phyloP scores from a whole-genome alignment of 2,113 vertebrate genomes.

The Machaerirhynchus nigripectus region DNA sequence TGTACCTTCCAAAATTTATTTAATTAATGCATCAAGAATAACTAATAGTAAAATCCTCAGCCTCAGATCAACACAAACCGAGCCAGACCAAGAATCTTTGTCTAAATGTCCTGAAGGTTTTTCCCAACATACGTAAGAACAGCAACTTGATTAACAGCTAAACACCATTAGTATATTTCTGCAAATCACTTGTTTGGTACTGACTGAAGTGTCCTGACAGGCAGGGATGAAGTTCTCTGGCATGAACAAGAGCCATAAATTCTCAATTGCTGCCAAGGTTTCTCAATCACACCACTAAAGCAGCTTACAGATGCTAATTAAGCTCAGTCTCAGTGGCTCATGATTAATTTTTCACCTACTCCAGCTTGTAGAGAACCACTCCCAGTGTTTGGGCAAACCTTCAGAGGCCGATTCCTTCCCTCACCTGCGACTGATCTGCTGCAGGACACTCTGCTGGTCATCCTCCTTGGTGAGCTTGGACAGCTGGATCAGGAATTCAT shows the following conservation, averaged over 20 bases:
- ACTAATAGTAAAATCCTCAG: neutral
- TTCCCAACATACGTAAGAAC: neutral
- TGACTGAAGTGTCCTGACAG: neutral
- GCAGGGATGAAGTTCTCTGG: neutral
- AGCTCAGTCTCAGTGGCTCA: neutral
- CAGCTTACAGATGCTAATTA: neutral
- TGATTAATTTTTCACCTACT: neutral
- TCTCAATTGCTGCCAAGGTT: neutral
- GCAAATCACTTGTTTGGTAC: neutral
- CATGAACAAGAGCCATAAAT: neutral
- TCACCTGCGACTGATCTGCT: slow-evolving; percentile 85
- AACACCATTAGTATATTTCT: neutral
- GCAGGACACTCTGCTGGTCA: slow-evolving; percentile 90
- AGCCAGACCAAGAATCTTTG: neutral
- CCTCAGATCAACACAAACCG: neutral
- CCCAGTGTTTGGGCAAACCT: neutral
- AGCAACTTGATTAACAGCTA: neutral
- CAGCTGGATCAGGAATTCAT: slow-evolving; percentile 83
- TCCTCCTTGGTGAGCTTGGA: slow-evolving; percentile 95
- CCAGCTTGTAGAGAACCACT: neutral
- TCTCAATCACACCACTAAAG: neutral
- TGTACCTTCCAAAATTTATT: neutral
- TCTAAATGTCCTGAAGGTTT: neutral
- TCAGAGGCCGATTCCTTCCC: neutral
- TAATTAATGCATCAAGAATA: neutral